Evolutionary conservation across 2,888 invertebrate genomes (phyloP).

Genomic region (Adelphocoris suturalis): DNA sequence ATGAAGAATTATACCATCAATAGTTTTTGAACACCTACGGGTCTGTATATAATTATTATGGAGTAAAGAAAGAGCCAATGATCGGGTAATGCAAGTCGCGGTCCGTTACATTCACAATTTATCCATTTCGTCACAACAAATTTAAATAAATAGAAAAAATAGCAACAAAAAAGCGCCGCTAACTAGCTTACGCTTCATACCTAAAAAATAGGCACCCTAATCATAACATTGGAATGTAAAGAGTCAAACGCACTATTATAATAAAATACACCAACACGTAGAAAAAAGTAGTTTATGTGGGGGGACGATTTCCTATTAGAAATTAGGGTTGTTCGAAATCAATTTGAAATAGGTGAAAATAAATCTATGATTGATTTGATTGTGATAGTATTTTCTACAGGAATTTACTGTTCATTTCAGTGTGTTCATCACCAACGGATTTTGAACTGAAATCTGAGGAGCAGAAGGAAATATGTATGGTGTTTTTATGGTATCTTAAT

Average conservation of each 20-base stretch:
- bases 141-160: slow-evolving; percentile 19
- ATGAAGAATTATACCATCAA: not conserved
- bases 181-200: not conserved
- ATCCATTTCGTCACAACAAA: slow-evolving; percentile 25
- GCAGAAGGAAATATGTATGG: too few species aligned
- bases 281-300: too few species aligned
- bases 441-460: too few species aligned
- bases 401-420: too few species aligned
- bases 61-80: not conserved
- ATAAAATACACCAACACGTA: slow-evolving; percentile 17
- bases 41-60: not conserved
- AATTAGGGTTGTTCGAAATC: too few species aligned
- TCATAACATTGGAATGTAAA: slow-evolving; percentile 16
- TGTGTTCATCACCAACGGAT: too few species aligned
- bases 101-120: not conserved
- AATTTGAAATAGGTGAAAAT: too few species aligned
- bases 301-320: too few species aligned
- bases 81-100: not conserved
- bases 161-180: not conserved
- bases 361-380: too few species aligned
- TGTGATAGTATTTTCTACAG: too few species aligned
- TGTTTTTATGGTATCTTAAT: too few species aligned
- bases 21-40: not conserved
- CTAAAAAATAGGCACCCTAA: slow-evolving; percentile 26
- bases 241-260: not conserved